Conservation (phyloP, 2,888 invertebrate genomes). For the Pachycephus smyrnensis region DNA sequence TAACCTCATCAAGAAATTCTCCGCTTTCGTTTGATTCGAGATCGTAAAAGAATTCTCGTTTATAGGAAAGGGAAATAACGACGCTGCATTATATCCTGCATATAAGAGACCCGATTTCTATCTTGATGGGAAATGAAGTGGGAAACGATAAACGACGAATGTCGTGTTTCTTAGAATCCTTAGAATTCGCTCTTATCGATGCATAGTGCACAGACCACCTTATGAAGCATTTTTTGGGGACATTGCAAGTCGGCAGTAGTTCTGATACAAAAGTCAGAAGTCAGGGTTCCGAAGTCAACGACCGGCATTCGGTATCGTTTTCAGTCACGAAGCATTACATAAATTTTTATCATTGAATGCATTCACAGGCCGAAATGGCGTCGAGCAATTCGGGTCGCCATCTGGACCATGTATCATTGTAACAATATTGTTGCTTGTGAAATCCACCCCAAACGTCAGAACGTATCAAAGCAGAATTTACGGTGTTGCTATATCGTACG, state of each 20-base stretch:
- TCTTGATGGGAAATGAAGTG: too few relatives aligned
- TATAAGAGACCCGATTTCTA: too few relatives aligned
- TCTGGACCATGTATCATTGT: conserved; percentile 16
- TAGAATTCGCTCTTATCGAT: background rate
- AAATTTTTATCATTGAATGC: conserved; percentile 9
- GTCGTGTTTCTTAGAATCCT: background rate
- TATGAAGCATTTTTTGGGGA: too few relatives aligned
- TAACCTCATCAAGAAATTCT: background rate
- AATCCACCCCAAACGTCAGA: conserved; percentile 17
- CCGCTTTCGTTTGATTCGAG: background rate
- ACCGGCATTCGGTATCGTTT: background rate
- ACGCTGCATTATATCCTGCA: background rate
- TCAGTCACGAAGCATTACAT: background rate
- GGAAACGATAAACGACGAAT: too few relatives aligned
- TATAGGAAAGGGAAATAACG: background rate
- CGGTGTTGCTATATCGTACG: conserved; percentile 7
- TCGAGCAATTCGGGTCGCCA: conserved; percentile 11
- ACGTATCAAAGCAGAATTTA: conserved; percentile 19
- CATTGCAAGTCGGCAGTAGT: too few relatives aligned
- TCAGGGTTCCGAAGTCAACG: too few relatives aligned
- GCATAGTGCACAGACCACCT: background rate
- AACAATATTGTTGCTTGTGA: conserved; percentile 16
- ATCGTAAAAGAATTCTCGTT: background rate
- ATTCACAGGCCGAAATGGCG: conserved; percentile 3
- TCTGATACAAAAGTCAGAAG: too few relatives aligned